Conservation (phyloP, 2,888 invertebrate species). For the Lacanobia wlatinum region DNA sequence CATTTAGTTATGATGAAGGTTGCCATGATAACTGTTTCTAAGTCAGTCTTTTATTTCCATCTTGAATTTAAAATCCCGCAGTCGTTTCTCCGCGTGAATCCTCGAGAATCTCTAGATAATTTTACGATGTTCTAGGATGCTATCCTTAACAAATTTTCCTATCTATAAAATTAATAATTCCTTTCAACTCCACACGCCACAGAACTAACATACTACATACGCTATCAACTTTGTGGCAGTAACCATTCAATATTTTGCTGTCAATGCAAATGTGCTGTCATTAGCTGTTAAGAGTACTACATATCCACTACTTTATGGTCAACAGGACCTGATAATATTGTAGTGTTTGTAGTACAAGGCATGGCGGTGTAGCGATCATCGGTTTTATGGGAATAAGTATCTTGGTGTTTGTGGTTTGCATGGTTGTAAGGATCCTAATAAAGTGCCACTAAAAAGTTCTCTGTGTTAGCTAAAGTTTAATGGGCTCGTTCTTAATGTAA, state of each 20-base stretch:
- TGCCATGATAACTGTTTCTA: too few relatives aligned
- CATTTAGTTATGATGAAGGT: too few relatives aligned
- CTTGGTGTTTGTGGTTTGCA: not conserved
- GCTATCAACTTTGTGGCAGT: slow-evolving; percentile 21
- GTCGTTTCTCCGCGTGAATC: too few relatives aligned
- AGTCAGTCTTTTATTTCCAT: too few relatives aligned
- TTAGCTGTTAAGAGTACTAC: slow-evolving; percentile 38
- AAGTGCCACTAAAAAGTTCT: not conserved
- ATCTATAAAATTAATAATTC: slow-evolving; percentile 7
- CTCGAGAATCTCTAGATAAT: too few relatives aligned
- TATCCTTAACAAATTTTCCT: not conserved
- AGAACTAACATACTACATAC: slow-evolving; percentile 16
- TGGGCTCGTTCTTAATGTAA: not conserved
- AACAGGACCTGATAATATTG: slow-evolving; percentile 2
- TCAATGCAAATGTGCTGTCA: slow-evolving; percentile 51
- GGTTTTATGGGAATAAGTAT: not conserved
- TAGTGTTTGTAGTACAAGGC: slow-evolving; percentile 42
- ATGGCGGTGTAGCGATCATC: slow-evolving; percentile 13
- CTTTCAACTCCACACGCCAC: not conserved
- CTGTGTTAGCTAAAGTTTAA: not conserved
- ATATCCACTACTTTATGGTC: slow-evolving; percentile 51
- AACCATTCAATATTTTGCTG: slow-evolving; percentile 35
- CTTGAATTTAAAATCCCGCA: too few relatives aligned
- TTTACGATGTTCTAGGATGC: not conserved
- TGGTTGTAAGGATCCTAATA: not conserved